Evolutionary conservation across 2,888 invertebrate species (phyloP).

Genomic region (Spodoptera picta): DNA sequence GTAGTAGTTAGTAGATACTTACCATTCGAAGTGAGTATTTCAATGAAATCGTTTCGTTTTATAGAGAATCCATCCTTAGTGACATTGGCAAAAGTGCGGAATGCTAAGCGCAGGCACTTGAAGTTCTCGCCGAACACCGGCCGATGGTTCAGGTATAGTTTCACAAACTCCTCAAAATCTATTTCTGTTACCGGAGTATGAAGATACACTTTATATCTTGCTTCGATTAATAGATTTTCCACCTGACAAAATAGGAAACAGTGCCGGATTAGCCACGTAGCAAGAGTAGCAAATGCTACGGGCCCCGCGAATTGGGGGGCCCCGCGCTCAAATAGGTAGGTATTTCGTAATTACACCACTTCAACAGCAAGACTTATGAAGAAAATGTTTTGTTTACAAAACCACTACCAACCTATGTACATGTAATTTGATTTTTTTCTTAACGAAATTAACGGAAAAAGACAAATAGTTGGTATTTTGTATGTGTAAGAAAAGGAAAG

Average conservation of each 20-base stretch:
- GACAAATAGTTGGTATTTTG: no score
- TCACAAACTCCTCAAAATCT: slow-evolving; percentile 91
- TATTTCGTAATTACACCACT: no score
- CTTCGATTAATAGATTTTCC: slow-evolving; percentile 89
- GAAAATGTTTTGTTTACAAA: no score
- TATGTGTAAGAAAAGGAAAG: no score
- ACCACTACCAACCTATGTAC: no score
- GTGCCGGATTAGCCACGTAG: no score
- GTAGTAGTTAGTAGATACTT: slow-evolving; percentile 1
- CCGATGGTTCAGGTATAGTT: slow-evolving; percentile 90
- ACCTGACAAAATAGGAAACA: slow-evolving; percentile 82
- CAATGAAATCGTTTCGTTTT: slow-evolving; percentile 77
- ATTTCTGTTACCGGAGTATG: slow-evolving; percentile 85
- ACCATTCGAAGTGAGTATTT: slow-evolving; percentile 67
- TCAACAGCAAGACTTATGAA: no score
- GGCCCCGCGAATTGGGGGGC: no score
- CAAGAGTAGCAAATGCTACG: no score
- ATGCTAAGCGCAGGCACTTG: slow-evolving; percentile 81
- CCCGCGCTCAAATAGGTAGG: no score
- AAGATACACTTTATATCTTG: slow-evolving; percentile 86
- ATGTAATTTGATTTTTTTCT: no score
- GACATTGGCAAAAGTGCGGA: slow-evolving; percentile 75
- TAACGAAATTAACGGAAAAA: no score
- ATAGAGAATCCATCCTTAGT: slow-evolving; percentile 63
- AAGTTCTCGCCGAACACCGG: slow-evolving; percentile 88